Conservation (phyloP, 2,797 vertebrate species). For the Clangula hyemalis region DNA sequence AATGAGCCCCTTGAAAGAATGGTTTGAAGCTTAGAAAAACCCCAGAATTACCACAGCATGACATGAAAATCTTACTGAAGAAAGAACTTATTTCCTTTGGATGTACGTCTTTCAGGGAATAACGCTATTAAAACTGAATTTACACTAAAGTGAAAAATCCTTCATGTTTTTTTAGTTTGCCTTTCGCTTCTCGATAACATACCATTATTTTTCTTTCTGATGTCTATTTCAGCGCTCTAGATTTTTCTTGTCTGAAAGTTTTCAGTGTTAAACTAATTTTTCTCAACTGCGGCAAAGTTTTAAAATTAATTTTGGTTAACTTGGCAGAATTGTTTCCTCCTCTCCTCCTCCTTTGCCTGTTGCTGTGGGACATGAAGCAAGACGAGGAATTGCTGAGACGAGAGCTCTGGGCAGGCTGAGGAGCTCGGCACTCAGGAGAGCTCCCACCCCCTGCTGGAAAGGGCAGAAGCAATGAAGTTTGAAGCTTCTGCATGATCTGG, state of each 20-base stretch:
- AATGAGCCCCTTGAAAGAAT: background rate
- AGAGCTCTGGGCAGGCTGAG: no score
- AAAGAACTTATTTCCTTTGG: background rate
- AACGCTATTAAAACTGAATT: background rate
- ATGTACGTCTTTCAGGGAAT: background rate
- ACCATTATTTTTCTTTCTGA: background rate
- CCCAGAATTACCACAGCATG: background rate
- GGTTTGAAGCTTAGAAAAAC: background rate
- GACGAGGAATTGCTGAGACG: background rate
- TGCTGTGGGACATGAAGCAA: constrained; percentile 67
- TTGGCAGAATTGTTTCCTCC: constrained; percentile 70
- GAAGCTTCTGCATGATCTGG: no score
- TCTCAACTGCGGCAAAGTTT: background rate
- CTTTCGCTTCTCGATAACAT: background rate
- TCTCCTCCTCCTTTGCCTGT: constrained; percentile 54
- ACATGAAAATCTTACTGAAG: background rate
- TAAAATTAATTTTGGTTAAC: background rate
- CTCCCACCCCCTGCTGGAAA: no score
- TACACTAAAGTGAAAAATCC: background rate
- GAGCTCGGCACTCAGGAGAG: no score
- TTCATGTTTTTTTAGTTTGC: rapidly evolving
- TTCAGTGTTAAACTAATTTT: background rate
- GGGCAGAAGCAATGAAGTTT: no score
- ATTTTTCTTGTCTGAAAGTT: background rate
- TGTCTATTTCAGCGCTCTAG: background rate